Evolutionary conservation across 2,888 invertebrate species (phyloP), one percentile per base, ranked within the genome.

Genomic region (Orthonevra nobilis): DNA sequence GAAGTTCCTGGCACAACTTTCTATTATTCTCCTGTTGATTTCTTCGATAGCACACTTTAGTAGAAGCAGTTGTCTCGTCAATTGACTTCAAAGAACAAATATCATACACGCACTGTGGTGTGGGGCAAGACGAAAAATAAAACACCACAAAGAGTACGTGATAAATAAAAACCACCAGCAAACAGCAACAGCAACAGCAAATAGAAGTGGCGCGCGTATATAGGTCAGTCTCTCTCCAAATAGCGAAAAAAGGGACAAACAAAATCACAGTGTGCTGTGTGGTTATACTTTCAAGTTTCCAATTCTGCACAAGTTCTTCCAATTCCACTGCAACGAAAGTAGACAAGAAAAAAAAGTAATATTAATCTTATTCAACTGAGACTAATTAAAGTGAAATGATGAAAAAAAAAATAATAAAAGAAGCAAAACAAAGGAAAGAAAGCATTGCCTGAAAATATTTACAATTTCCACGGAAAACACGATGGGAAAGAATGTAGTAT

Each of bases 201-300:
- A 69, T 63, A 63, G 61, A 66, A 60, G 52, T 52, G 72, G 40
- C 56, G 54, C 72, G 54, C 66, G 60, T 73, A 79, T 56, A 73
- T 79, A 79, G 72, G 79, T 79, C 72, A 73, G 66, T 61, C 60
- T 60, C 72, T 66, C 46, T 79, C 30, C 48, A 72, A 69, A 60
- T 52, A 38, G 52, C 52, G 23, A 70, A 44, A 70, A 70, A 61
- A 72, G 60, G 32, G 79, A 50, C 72, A 50, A 54, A 73, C 38
- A 30, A 61, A 66, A 66, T 48, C 48, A 28, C 7, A 30, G 48
- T 42, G 48, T n/a, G n/a, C n/a, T n/a, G n/a, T n/a, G 40, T 48
- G 28, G 6, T 60, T 6, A 19, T 7, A 42, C 42, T 64, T 52
- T 42, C 34, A 12, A 12, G 17, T 44, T 19, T 34, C 28, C 44